phyloP scores from a whole-genome alignment of 1,140 invertebrate species.

The Trichoplusia ni region DNA sequence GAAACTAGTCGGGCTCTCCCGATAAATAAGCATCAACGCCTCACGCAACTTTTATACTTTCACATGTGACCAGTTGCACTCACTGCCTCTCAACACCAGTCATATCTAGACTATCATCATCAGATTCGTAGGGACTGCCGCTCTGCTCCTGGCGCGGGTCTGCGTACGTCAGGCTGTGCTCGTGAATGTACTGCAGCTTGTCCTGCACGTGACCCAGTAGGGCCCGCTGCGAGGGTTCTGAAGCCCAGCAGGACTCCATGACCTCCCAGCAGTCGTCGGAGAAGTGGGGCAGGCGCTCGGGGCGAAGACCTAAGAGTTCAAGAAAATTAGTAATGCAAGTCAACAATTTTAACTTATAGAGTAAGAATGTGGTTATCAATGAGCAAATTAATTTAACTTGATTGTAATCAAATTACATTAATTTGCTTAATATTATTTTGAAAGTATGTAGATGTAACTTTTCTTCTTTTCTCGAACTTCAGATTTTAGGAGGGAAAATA shows the following conservation, averaged over 20 bases:
- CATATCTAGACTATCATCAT: slow-evolving; percentile 61
- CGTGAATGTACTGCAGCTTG: slow-evolving; percentile 79
- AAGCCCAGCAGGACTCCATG: slow-evolving; percentile 93
- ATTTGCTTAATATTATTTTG: too few species aligned
- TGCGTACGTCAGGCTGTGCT: slow-evolving; percentile 28
- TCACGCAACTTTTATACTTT: too few species aligned
- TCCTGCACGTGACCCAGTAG: slow-evolving; percentile 89
- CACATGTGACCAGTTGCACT: background rate
- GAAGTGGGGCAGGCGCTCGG: slow-evolving; percentile 89
- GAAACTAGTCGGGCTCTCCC: too few species aligned
- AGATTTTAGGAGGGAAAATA: too few species aligned
- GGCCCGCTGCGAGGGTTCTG: slow-evolving; percentile 88
- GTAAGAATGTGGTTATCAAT: too few species aligned
- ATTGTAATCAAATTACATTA: too few species aligned
- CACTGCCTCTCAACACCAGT: slow-evolving; percentile 42
- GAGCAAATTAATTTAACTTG: too few species aligned
- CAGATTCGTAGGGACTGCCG: background rate
- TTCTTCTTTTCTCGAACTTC: too few species aligned
- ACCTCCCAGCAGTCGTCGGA: slow-evolving; percentile 91
- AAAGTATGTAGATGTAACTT: too few species aligned
- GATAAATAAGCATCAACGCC: too few species aligned
- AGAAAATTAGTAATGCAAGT: background rate
- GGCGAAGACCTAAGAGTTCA: slow-evolving; percentile 85
- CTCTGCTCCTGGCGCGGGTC: background rate
- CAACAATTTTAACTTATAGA: too few species aligned